Percentiles rank a stretch among this genome's conserved stretches.
phyloP scores from a whole-genome alignment of 2,888 invertebrate species.

The Celastrina argiolus region DNA sequence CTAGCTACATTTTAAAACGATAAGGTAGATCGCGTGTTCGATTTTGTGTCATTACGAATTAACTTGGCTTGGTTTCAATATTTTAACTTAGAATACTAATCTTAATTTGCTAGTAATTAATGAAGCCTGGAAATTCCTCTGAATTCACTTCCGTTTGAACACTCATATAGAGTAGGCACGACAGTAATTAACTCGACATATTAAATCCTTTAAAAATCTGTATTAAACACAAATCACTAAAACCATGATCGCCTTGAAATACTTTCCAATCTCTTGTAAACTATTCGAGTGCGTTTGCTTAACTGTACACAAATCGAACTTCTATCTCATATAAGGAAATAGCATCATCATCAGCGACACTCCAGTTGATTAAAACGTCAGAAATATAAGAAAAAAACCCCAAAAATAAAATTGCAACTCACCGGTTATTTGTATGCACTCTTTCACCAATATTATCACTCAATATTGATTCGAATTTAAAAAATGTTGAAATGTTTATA shows the following conservation, averaged over 20 bases:
- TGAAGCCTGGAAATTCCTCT: neutral
- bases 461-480: neutral
- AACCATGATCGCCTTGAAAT: slow-evolving; percentile 74
- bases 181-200: neutral
- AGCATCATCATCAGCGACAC: neutral
- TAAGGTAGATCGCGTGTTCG: neutral
- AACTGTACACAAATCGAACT: slow-evolving; percentile 49
- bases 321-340: slow-evolving; percentile 46
- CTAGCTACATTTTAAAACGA: neutral
- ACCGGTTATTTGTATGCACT: neutral
- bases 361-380: neutral
- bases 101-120: neutral
- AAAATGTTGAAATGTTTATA: neutral
- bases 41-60: neutral
- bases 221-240: slow-evolving; percentile 47
- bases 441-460: slow-evolving; percentile 3
- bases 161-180: neutral
- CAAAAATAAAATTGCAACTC: neutral
- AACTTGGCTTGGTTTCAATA: neutral
- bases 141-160: neutral
- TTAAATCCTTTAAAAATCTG: slow-evolving; percentile 29
- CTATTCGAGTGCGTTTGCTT: slow-evolving; percentile 68
- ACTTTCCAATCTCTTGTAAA: slow-evolving; percentile 71
- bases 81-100: neutral
- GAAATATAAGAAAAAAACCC: neutral